Evolutionary conservation across 2,888 invertebrate genomes (phyloP), one percentile per base, ranked within the genome.

Genomic region (Bhutanitis thaidina): DNA sequence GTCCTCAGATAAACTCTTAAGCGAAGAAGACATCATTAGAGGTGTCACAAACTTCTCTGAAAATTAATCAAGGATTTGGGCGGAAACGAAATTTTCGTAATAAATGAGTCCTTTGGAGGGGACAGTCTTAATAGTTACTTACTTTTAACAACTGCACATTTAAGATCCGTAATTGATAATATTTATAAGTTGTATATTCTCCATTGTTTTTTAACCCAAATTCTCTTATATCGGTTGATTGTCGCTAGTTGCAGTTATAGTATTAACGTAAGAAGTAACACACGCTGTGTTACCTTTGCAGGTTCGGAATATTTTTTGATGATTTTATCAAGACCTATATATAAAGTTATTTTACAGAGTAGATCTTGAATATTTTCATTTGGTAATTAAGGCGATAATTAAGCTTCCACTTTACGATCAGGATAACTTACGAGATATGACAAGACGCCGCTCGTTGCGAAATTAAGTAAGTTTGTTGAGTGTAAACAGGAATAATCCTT

Each of bases 401-500:
- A 20, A 36, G 34, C 12, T 32, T 15, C 45, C 43, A 7, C 29
- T 49, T 49, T 56, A 49, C 38, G 27, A 46, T 54, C 35, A 54
- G 48, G 63, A 64, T 62, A 69, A 69, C 73, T 73, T 79, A 78
- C n/a, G n/a, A n/a, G n/a, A n/a, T 77, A 77, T 76, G 71, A 67
- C 73, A 74, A 78, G 84, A 80, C 79, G 80, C 77, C 80, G 80
- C 80, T 83, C 79, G 77, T 78, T 71, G 74, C 73, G 74, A 89
- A 88, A 87, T 89, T 87, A 89, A 89, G 87, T 86, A 83, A 87
- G 86, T 89, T 89, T 87, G 88, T 87, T 86, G 86, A 86, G 87
- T 87, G 88, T 89, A 88, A 88, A 89, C 87, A 87, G 86, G 87
- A 86, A 88, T 89, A 87, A 89, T 89, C 87, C 88, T 83, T 83